These are phyloP conservation scores for Strix aluco DNA, from an alignment of 2,113 vertebrate species.

Conservation along the genomic window DNA sequence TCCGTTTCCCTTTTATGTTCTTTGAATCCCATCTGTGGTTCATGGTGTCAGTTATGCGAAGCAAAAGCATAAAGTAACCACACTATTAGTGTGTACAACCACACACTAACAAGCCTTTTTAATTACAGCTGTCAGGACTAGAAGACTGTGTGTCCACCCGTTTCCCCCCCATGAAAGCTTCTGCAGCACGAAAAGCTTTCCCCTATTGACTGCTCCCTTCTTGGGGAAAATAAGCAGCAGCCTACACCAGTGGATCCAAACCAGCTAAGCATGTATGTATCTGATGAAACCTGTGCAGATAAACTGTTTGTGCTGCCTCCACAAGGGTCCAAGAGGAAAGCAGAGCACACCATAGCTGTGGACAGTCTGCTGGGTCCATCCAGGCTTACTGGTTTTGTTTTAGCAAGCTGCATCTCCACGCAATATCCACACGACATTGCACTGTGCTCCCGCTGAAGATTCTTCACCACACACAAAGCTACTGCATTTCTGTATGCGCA, in stretches of 20 bases:
- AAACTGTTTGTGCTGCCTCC: neutral
- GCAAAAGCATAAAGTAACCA: neutral
- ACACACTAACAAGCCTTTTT: neutral
- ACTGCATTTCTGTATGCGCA: fast-evolving
- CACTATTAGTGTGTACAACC: neutral
- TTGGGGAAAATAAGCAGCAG: neutral
- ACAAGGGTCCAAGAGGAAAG: neutral
- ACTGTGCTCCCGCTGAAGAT: fast-evolving
- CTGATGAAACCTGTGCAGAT: neutral
- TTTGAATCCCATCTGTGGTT: conserved; percentile 7
- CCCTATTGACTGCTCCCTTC: neutral
- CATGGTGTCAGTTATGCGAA: neutral
- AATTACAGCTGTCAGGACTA: neutral
- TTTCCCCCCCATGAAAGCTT: neutral
- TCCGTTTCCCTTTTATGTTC: conserved; percentile 55
- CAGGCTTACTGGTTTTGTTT: fast-evolving
- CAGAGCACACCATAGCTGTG: fast-evolving
- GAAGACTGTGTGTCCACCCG: neutral
- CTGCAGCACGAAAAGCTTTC: neutral
- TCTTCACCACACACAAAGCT: neutral
- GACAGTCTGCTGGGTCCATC: fast-evolving
- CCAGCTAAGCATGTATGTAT: fast-evolving
- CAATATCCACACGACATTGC: fast-evolving
- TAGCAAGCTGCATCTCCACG: fast-evolving
- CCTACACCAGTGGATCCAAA: fast-evolving